Evolutionary conservation across 2,888 invertebrate species (phyloP).

Genomic region (Chloroclysta siterata): DNA sequence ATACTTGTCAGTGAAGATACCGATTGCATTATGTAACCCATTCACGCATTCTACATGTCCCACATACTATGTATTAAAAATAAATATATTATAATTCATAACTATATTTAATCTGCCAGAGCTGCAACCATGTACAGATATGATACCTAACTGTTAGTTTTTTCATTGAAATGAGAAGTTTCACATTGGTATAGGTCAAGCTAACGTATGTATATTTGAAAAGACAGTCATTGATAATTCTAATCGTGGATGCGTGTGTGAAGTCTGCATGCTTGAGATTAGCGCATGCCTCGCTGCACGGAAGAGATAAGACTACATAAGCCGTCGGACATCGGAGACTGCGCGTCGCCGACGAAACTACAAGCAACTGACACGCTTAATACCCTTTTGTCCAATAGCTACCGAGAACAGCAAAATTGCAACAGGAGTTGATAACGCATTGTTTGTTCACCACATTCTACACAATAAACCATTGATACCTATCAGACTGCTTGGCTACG

Average conservation of each 20-base stretch:
- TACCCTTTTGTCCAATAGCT: conserved; percentile 50
- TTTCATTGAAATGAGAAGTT: no score
- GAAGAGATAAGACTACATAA: conserved; percentile 48
- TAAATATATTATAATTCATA: background rate
- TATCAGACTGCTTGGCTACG: conserved; percentile 5
- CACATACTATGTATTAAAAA: conserved; percentile 19
- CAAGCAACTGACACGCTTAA: conserved; percentile 25
- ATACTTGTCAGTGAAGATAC: conserved; percentile 24
- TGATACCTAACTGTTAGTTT: no score
- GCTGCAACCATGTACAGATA: no score
- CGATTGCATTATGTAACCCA: conserved; percentile 26
- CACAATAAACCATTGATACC: background rate
- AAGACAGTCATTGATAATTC: background rate
- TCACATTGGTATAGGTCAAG: background rate
- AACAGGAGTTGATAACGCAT: conserved; percentile 28
- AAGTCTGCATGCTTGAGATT: conserved; percentile 46
- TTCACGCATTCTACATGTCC: conserved; percentile 24
- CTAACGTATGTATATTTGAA: background rate
- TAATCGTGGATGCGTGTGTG: conserved; percentile 28
- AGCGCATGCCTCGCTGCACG: conserved; percentile 41
- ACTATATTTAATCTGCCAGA: background rate
- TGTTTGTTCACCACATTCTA: conserved; percentile 24
- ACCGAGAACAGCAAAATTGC: conserved; percentile 47
- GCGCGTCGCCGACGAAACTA: conserved; percentile 39
- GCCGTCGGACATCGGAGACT: conserved; percentile 57